Evolutionary conservation across 1,140 invertebrate genomes (phyloP), one percentile per base, ranked within the genome.

Genomic region (Diuraphis noxia): DNA sequence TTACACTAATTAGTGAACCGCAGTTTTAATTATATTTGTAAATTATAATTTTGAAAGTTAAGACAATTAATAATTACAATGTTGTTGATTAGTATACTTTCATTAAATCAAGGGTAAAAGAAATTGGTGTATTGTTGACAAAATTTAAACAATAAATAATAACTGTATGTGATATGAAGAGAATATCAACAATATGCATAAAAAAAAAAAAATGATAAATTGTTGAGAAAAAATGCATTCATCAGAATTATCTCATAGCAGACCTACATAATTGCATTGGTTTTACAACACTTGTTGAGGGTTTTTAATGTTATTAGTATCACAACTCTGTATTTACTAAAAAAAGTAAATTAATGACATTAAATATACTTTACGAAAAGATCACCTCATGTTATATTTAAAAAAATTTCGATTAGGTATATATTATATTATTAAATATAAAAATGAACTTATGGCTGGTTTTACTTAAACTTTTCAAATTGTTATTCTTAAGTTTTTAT

Each of bases 11-110:
- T 72, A 72, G 56, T 72, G n/a, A 72, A 72, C 56, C 56, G 13
- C n/a, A 72, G 56, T 72, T 72, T 63, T 72, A 72, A 72, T 72
- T 72, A 72, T 72, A 72, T 72, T 72, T 72, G 30, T n/a, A 72
- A 72, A 72, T 72, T 72, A n/a, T n/a, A 72, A 72, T 72, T n/a
- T 72, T n/a, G 30, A 72, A 72, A 72, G 56, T 72, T 72, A n/a
- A 17, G n/a, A 72, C 56, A n/a, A 72, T n/a, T 72, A n/a, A 72
- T 17, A 72, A 72, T 72, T 34, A n/a, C 4, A 6, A 72, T 72
- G n/a, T n/a, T 63, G 13, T 72, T n/a, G 56, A n/a, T n/a, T n/a
- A 72, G n/a, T 72, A n/a, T n/a, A n/a, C 30, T 72, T n/a, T 5
- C 17, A 72, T 72, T n/a, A 72, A 72, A 49, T 49, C 19, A 49